Conservation (phyloP, 2,113 vertebrate genomes). For the Calyptommatus sinebrachiatus region DNA sequence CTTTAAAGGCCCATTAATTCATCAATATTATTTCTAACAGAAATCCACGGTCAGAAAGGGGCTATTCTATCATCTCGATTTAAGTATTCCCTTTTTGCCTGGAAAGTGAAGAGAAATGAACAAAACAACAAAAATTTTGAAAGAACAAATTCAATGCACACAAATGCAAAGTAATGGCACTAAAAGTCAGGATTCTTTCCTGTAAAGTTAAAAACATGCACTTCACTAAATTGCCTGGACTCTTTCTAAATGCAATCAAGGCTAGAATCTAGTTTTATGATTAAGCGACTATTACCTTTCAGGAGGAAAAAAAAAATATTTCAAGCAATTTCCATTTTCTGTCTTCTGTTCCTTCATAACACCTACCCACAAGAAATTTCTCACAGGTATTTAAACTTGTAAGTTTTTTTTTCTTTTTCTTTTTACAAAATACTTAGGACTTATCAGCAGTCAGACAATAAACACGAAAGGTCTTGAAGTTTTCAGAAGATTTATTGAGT, state of each 20-base stretch:
- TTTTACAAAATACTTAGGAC: slow-evolving; percentile 7
- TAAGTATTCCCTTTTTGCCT: slow-evolving; percentile 10
- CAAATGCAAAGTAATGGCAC: slow-evolving; percentile 18
- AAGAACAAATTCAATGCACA: neutral
- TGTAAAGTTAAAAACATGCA: slow-evolving; percentile 13
- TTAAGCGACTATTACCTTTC: slow-evolving; percentile 13
- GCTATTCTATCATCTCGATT: neutral
- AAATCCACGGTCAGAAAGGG: neutral
- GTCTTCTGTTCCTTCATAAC: neutral
- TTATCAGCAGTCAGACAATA: no score
- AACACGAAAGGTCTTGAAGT: no score
- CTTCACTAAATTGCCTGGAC: slow-evolving; percentile 14
- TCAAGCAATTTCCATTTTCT: slow-evolving; percentile 4
- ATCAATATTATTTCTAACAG: neutral
- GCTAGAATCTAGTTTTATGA: slow-evolving; percentile 22
- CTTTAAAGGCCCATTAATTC: neutral
- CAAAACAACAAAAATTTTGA: neutral
- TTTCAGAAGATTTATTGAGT: no score
- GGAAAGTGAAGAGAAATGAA: neutral
- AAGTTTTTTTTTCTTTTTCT: no score
- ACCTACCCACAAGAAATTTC: neutral
- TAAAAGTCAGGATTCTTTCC: slow-evolving; percentile 15
- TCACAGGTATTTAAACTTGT: slow-evolving; percentile 7
- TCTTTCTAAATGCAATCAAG: slow-evolving; percentile 34
- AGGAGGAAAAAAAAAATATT: slow-evolving; percentile 16